Evolutionary conservation across 2,797 vertebrate species (phyloP).

Genomic region (Crocidura indochinensis): DNA sequence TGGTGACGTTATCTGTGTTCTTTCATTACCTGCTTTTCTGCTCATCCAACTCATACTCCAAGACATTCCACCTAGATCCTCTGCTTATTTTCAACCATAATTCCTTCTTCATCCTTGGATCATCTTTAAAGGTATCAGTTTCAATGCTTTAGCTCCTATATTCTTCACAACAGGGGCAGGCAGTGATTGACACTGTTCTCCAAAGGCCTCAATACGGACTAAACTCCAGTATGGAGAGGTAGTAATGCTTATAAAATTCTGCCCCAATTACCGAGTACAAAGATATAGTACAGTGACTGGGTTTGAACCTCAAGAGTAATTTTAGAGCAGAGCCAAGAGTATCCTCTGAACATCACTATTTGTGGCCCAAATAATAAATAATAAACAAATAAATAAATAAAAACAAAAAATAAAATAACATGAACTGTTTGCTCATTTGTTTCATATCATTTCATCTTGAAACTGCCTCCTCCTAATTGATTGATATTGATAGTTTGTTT

Average conservation of each 20-base stretch:
- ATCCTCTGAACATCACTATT: too few relatives aligned
- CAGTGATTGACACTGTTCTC: background rate
- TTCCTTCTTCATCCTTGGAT: background rate
- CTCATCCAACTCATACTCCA: background rate
- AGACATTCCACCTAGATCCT: background rate
- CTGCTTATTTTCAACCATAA: conserved; percentile 7
- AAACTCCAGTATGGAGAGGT: background rate
- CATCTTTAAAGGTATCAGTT: background rate
- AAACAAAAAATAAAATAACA: background rate
- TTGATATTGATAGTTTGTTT: conserved; percentile 29
- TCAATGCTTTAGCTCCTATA: background rate
- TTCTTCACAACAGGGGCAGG: background rate
- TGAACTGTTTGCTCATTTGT: conserved; percentile 1
- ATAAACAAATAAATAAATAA: too few relatives aligned
- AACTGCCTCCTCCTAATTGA: background rate
- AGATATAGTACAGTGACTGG: too few relatives aligned
- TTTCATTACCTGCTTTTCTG: background rate
- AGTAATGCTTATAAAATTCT: background rate
- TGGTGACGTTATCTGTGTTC: background rate
- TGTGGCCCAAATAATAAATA: too few relatives aligned
- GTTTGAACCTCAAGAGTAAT: too few relatives aligned
- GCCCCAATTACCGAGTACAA: too few relatives aligned
- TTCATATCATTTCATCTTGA: conserved; percentile 5
- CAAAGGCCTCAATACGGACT: background rate
- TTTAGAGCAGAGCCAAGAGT: background rate